Evolutionary conservation across 2,888 invertebrate genomes (phyloP).

Genomic region (Chloroclystis v-ata): DNA sequence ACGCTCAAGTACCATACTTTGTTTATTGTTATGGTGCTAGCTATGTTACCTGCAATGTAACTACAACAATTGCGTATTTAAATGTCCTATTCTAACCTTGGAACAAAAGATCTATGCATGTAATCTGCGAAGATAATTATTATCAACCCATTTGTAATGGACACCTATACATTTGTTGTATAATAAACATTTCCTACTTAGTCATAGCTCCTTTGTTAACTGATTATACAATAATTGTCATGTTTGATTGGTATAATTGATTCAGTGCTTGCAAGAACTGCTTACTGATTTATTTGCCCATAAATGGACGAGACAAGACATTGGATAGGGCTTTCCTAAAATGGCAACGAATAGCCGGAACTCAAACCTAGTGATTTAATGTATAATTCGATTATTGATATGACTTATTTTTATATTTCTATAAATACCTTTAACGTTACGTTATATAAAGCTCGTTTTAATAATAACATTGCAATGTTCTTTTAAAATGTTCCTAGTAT

Average conservation of each 20-base stretch:
- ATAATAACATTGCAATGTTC: too few relatives aligned
- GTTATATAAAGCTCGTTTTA: too few relatives aligned
- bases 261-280: conserved; percentile 59
- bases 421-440: too few relatives aligned
- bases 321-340: conserved; percentile 47
- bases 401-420: too few relatives aligned
- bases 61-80: conserved; percentile 27
- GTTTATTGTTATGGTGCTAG: conserved; percentile 48
- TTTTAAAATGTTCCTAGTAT: too few relatives aligned
- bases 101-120: conserved; percentile 28
- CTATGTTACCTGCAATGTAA: conserved; percentile 30
- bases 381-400: too few relatives aligned
- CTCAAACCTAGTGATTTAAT: too few relatives aligned
- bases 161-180: conserved; percentile 55
- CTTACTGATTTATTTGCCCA: conserved; percentile 60
- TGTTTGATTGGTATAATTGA: conserved; percentile 53
- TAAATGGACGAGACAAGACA: conserved; percentile 51
- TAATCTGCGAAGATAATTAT: conserved; percentile 52
- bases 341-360: conserved; percentile 67
- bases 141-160: conserved; percentile 51
- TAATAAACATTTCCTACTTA: conserved; percentile 56
- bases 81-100: conserved; percentile 23
- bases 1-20: conserved; percentile 59
- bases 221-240: conserved; percentile 51
- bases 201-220: conserved; percentile 51